phyloP scores from a whole-genome alignment of 1,140 invertebrate genomes.

The Trachymyrmex cornetzi region DNA sequence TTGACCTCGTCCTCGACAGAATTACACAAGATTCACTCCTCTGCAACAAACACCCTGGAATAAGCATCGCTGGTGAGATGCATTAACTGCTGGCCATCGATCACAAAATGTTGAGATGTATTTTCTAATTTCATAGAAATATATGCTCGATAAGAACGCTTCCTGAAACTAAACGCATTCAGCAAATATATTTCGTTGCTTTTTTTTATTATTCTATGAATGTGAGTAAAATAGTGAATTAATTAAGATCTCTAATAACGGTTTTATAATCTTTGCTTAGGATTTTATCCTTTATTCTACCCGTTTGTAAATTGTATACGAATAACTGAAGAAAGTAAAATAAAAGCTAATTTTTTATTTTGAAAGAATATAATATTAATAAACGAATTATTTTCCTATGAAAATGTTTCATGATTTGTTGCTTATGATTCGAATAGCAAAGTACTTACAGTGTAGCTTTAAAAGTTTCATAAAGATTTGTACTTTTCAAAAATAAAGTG shows the following conservation, averaged over 20 bases:
- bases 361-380: background rate
- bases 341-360: background rate
- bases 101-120: background rate
- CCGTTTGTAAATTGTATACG: background rate
- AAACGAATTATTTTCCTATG: background rate
- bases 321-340: background rate
- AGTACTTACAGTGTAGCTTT: background rate
- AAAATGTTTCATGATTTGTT: background rate
- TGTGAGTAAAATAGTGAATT: background rate
- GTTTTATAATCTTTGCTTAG: background rate
- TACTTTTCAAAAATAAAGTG: background rate
- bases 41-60: conserved; percentile 34
- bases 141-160: background rate
- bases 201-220: background rate
- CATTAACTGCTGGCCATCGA: background rate
- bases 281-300: too few species aligned
- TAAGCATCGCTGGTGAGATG: conserved; percentile 32
- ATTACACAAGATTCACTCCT: conserved; percentile 54
- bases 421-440: background rate
- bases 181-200: background rate
- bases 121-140: background rate
- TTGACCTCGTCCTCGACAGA: conserved; percentile 59
- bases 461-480: background rate
- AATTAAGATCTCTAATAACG: background rate
- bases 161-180: background rate